A percentile compares a stretch with the other conserved stretches of the same genome.
Conservation (phyloP, 2,797 vertebrate species). For the Lagodon rhomboides region DNA sequence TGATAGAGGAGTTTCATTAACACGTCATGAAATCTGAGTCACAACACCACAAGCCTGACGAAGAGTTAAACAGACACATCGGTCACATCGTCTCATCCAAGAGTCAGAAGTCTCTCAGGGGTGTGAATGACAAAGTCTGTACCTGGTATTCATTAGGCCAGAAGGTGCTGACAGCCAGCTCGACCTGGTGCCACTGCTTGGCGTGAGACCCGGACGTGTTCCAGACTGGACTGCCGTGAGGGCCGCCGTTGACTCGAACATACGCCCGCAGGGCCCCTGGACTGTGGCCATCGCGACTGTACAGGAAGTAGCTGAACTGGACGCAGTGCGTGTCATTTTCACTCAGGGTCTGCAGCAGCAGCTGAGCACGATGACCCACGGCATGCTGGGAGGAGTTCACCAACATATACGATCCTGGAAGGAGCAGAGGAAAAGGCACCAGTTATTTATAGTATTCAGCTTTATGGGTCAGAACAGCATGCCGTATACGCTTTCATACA, state of each 20-base stretch:
- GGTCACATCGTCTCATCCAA: neutral
- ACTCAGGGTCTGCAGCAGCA: constrained; percentile 93
- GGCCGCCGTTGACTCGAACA: constrained; percentile 92
- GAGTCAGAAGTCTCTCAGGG: neutral
- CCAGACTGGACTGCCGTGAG: constrained; percentile 92
- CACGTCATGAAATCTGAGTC: neutral
- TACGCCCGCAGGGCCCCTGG: constrained; percentile 91
- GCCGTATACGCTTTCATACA: neutral
- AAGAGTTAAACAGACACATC: neutral
- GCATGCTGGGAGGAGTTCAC: constrained; percentile 95
- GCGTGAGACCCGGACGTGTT: constrained; percentile 90
- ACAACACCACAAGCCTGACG: neutral
- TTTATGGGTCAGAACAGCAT: neutral
- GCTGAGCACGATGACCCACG: constrained; percentile 91
- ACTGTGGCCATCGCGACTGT: constrained; percentile 94
- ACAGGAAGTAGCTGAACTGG: constrained; percentile 98
- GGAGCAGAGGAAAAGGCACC: constrained; percentile 24
- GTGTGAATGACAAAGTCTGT: neutral
- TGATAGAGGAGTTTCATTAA: constrained; percentile 6
- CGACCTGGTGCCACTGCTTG: constrained; percentile 95
- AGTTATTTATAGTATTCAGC: constrained; percentile 22
- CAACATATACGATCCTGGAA: constrained; percentile 95
- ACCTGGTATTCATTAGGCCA: constrained; percentile 99
- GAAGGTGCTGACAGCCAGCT: constrained; percentile 96
- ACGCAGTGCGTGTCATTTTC: constrained; percentile 99